Evolutionary conservation across 2,888 invertebrate species (phyloP).

Genomic region (Eupelmus urozonus): DNA sequence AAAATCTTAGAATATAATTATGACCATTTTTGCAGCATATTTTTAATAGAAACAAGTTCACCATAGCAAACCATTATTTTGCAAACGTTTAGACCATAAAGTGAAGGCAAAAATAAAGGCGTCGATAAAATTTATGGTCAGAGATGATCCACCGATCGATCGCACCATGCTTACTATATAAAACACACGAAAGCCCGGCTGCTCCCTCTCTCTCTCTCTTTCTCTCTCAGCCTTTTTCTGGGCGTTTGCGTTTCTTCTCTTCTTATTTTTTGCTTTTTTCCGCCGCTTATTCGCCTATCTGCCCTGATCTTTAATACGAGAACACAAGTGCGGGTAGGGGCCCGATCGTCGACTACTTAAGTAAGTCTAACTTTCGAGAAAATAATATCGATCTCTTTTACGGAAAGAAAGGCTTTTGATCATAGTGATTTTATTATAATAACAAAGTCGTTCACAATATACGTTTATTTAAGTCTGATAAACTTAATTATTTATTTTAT

Average conservation of each 20-base stretch:
- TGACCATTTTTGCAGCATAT: too few species aligned
- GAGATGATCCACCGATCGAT: too few species aligned
- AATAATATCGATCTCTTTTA: constrained; percentile 32
- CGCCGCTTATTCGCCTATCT: constrained; percentile 69
- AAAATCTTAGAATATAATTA: too few species aligned
- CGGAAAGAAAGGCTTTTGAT: constrained; percentile 16
- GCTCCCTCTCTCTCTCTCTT: background rate
- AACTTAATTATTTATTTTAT: constrained; percentile 20
- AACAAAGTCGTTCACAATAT: constrained; percentile 2
- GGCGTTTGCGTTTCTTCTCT: constrained; percentile 40
- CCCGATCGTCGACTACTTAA: constrained; percentile 68
- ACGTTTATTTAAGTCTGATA: constrained; percentile 4
- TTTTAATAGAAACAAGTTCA: too few species aligned
- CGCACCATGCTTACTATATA: constrained; percentile 23
- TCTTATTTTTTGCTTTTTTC: constrained; percentile 59
- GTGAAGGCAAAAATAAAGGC: too few species aligned
- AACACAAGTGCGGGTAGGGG: constrained; percentile 70
- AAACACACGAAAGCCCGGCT: too few species aligned
- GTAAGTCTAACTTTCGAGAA: background rate
- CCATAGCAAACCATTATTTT: too few species aligned
- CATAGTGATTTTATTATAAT: constrained; percentile 26
- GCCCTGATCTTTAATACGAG: constrained; percentile 69
- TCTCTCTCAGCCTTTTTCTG: constrained; percentile 22
- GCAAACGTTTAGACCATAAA: too few species aligned
- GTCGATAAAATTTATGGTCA: too few species aligned